Conservation (phyloP, 2,888 invertebrate genomes). For the Tipula confusa region DNA sequence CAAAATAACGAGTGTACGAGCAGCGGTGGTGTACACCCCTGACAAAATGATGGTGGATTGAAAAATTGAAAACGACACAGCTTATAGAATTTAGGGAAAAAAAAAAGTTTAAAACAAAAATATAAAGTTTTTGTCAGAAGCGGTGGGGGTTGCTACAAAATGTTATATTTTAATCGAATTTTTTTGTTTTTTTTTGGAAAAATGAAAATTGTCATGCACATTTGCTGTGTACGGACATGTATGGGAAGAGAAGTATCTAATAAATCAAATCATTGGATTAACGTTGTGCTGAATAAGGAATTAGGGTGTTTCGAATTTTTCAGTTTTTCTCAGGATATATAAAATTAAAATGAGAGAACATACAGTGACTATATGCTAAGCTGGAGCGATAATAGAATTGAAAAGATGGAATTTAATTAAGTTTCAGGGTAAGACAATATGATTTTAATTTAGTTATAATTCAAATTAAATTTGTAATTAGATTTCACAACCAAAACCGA, state of each 20-base stretch:
- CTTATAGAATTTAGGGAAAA: background rate
- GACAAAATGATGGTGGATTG: background rate
- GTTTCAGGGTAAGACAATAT: no score
- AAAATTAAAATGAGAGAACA: no score
- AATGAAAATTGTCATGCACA: background rate
- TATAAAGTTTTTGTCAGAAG: background rate
- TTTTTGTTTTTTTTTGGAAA: background rate
- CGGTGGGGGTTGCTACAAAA: background rate
- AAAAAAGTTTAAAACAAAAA: background rate
- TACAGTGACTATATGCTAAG: no score
- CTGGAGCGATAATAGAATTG: no score
- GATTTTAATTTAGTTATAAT: no score
- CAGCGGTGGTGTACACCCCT: background rate
- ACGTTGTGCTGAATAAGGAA: no score
- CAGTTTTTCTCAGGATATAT: no score
- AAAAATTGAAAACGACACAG: background rate
- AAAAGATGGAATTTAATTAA: no score
- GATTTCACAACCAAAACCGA: no score
- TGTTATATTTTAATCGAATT: background rate
- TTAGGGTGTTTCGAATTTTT: no score
- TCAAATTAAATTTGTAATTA: no score
- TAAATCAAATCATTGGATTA: background rate
- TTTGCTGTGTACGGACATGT: background rate
- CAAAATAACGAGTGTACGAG: background rate
- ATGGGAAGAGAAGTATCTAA: background rate